These are phyloP conservation scores for Calephelis virginiensis DNA, from an alignment of 1,140 invertebrate species.

Conservation along the genomic window DNA sequence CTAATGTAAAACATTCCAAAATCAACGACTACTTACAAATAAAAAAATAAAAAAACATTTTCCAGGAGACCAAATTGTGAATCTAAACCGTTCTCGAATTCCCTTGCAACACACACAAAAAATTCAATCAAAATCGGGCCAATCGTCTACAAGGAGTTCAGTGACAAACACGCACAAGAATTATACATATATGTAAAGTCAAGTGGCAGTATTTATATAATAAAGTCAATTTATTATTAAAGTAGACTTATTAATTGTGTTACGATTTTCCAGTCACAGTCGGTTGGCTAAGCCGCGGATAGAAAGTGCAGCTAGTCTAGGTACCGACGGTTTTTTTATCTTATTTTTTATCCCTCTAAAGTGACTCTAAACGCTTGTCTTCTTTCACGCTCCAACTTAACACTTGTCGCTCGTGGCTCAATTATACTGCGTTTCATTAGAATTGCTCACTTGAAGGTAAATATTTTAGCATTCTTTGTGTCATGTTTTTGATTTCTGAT, in stretches of 20 bases:
- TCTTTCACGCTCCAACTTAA: conserved; percentile 50
- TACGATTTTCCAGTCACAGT: conserved; percentile 3
- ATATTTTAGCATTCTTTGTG: background rate
- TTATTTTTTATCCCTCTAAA: conserved; percentile 12
- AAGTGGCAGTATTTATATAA: background rate
- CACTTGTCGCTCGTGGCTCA: conserved; percentile 62
- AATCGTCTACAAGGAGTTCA: too few relatives aligned
- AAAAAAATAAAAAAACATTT: too few relatives aligned
- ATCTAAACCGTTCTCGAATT: too few relatives aligned
- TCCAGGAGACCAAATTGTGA: too few relatives aligned
- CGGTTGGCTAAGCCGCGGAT: background rate
- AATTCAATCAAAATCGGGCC: too few relatives aligned
- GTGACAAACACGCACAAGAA: too few relatives aligned
- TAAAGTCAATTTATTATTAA: background rate
- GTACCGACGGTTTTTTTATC: conserved; percentile 34
- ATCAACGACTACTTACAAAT: too few relatives aligned
- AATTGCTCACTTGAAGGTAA: conserved; percentile 27
- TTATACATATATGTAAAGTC: too few relatives aligned
- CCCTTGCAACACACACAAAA: too few relatives aligned
- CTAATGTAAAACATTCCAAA: too few relatives aligned
- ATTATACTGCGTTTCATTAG: conserved; percentile 26
- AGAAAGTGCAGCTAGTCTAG: conserved; percentile 3
- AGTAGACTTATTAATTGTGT: conserved; percentile 1
- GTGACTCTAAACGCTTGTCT: conserved; percentile 32
- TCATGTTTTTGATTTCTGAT: background rate